Conservation (phyloP, 2,888 invertebrate species). For the Bimastos eiseni region DNA sequence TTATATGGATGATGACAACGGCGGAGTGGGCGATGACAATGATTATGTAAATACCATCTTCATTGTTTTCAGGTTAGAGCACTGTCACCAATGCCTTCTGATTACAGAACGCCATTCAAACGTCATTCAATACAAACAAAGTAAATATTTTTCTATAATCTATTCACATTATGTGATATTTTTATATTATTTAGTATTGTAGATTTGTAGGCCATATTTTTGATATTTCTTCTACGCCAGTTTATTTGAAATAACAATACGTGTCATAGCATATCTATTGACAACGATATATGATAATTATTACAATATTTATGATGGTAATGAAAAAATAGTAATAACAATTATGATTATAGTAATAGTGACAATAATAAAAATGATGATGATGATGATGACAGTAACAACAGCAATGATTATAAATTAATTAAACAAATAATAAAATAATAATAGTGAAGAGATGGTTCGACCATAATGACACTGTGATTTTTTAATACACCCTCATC, state of each 20-base stretch:
- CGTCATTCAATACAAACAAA: slow-evolving; percentile 35
- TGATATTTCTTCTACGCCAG: too few relatives aligned
- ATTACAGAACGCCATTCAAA: slow-evolving; percentile 32
- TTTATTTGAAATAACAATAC: neutral
- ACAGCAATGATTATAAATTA: neutral
- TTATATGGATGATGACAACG: too few relatives aligned
- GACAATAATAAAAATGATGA: neutral
- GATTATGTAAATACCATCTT: too few relatives aligned
- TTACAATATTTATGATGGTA: neutral
- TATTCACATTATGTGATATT: too few relatives aligned
- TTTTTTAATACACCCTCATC: too few relatives aligned
- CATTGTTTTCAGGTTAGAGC: slow-evolving; percentile 30
- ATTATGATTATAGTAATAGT: neutral
- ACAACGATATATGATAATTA: neutral
- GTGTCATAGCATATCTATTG: neutral
- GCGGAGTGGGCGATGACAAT: too few relatives aligned
- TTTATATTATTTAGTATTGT: too few relatives aligned
- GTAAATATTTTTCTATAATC: neutral
- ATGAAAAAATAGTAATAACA: too few relatives aligned
- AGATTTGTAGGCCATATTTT: too few relatives aligned
- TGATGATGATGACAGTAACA: neutral
- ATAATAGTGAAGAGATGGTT: neutral
- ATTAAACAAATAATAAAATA: too few relatives aligned
- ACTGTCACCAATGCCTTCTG: slow-evolving; percentile 33
- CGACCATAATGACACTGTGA: neutral